Conservation (phyloP, 2,888 invertebrate species). For the Diarsia brunnea region DNA sequence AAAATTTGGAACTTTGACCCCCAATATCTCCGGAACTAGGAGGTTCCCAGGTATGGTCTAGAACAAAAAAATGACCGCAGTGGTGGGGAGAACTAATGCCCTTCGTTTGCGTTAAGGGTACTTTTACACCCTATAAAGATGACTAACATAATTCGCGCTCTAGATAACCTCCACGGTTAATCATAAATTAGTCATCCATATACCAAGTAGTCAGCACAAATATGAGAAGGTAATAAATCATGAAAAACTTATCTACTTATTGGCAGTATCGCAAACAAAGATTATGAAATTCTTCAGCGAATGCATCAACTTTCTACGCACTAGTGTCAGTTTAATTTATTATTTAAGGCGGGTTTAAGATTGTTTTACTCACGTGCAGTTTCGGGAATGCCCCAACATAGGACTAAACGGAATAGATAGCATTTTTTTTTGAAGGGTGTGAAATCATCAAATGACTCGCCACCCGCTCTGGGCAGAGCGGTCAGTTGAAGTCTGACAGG, state of each 20-base stretch:
- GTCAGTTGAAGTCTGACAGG: too few species aligned
- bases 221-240: conserved; percentile 7
- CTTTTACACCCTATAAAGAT: too few species aligned
- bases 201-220: background rate
- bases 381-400: background rate
- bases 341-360: conserved; percentile 1
- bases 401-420: background rate
- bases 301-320: conserved; percentile 5
- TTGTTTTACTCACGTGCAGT: background rate
- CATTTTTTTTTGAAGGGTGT: too few species aligned
- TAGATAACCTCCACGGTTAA: background rate
- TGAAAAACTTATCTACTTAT: conserved; percentile 8
- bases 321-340: conserved; percentile 15
- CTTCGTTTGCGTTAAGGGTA: too few species aligned
- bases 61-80: too few species aligned
- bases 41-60: too few species aligned
- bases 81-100: too few species aligned
- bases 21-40: too few species aligned
- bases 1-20: too few species aligned
- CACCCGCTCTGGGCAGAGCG: too few species aligned
- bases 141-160: too few species aligned
- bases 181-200: conserved; percentile 4
- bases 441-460: too few species aligned
- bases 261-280: conserved; percentile 8
- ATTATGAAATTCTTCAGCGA: conserved; percentile 7